A percentile compares a stretch with the other conserved stretches of the same genome.
Evolutionary conservation across 2,797 vertebrate species (phyloP).

Genomic region (Sitta carolinensis): DNA sequence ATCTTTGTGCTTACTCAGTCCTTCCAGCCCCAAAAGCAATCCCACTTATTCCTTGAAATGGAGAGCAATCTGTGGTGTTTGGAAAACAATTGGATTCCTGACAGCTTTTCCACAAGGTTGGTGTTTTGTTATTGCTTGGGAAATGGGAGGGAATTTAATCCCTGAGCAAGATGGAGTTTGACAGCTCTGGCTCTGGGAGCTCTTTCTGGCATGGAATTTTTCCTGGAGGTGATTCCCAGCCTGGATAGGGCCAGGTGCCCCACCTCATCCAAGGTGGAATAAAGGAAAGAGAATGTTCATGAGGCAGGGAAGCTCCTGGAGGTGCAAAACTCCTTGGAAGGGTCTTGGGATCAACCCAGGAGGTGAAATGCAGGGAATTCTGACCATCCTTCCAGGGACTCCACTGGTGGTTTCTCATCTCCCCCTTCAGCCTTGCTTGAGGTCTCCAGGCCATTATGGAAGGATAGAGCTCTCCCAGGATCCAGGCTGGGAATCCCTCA

Average conservation of each 20-base stretch:
- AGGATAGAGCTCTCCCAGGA: background rate
- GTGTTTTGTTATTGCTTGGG: background rate
- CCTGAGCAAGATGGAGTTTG: background rate
- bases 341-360: background rate
- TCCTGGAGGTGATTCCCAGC: background rate
- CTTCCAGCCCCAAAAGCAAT: conserved; percentile 52
- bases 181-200: background rate
- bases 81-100: conserved; percentile 24
- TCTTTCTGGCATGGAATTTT: background rate
- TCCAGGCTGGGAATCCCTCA: background rate
- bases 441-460: background rate
- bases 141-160: background rate
- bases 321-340: background rate
- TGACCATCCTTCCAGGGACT: fast-evolving
- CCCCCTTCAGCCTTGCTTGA: background rate
- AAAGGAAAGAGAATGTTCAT: fast-evolving
- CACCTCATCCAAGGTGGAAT: background rate
- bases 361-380: background rate
- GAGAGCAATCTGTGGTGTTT: conserved; percentile 30
- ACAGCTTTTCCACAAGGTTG: background rate
- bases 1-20: conserved; percentile 40
- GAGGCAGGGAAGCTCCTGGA: background rate
- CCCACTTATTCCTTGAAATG: conserved; percentile 39
- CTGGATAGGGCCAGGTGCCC: background rate
- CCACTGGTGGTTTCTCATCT: fast-evolving